Evolutionary conservation across 2,888 invertebrate genomes (phyloP).

Genomic region (Pantelozetes paolii): DNA sequence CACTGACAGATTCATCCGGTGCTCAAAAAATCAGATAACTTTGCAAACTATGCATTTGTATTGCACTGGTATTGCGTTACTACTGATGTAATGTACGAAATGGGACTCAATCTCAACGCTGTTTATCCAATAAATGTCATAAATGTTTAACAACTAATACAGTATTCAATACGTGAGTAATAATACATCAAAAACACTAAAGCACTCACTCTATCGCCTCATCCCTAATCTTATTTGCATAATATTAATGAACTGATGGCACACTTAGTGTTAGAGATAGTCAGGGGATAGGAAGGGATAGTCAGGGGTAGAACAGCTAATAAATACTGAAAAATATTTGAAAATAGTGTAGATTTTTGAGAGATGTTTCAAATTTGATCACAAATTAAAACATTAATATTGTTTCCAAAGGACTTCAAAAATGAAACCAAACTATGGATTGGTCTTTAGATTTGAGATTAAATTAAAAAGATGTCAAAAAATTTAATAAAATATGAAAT

Average conservation of each 20-base stretch:
- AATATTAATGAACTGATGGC: not conserved
- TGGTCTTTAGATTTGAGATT: no score
- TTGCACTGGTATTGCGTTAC: not conserved
- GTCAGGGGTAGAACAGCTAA: no score
- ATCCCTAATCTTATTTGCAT: not conserved
- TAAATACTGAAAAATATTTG: no score
- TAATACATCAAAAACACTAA: not conserved
- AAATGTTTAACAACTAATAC: constrained; percentile 29
- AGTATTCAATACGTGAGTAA: constrained; percentile 15
- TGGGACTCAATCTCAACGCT: constrained; percentile 18
- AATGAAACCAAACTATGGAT: no score
- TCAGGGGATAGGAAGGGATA: no score
- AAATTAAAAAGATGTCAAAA: no score
- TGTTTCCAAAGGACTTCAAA: no score
- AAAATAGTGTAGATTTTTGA: no score
- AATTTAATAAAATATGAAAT: no score
- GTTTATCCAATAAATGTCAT: constrained; percentile 35
- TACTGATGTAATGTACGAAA: not conserved
- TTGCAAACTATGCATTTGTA: not conserved
- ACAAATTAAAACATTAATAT: no score
- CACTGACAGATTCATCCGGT: constrained; percentile 9
- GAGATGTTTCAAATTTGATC: no score
- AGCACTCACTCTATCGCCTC: not conserved
- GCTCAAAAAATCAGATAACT: constrained; percentile 5
- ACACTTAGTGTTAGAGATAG: not conserved